A percentile compares a stretch with the other conserved stretches of the same genome.
phyloP scores from a whole-genome alignment of 2,113 vertebrate species.

The Macrotis lagotis region DNA sequence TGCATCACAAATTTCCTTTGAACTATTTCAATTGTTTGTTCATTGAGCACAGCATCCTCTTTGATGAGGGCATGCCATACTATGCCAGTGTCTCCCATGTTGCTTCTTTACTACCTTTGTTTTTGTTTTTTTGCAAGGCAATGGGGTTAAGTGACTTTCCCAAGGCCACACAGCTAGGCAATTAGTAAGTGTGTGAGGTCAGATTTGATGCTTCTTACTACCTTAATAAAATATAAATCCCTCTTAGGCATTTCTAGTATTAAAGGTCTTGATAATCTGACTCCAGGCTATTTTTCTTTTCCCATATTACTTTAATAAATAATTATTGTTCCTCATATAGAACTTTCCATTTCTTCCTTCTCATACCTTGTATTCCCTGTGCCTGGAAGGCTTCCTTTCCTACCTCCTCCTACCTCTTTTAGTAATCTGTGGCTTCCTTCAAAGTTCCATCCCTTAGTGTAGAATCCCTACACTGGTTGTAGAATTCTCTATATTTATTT shows the following conservation, averaged over 20 bases:
- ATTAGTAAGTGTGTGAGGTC: too few species aligned
- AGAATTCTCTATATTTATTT: background rate
- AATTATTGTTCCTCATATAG: background rate
- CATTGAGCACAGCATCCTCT: too few species aligned
- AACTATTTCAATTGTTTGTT: too few species aligned
- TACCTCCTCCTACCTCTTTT: background rate
- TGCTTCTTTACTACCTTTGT: too few species aligned
- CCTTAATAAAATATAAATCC: background rate
- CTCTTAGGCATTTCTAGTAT: background rate
- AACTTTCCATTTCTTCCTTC: background rate
- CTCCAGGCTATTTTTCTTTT: background rate
- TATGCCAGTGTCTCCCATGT: too few species aligned
- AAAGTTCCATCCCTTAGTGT: too few species aligned
- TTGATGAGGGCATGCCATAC: too few species aligned
- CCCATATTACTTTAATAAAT: background rate
- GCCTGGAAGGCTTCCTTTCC: background rate
- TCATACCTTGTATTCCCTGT: background rate
- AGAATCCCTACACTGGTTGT: background rate
- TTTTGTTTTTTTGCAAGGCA: too few species aligned
- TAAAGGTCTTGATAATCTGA: background rate
- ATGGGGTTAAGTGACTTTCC: too few species aligned
- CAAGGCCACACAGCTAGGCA: too few species aligned
- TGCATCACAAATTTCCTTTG: too few species aligned
- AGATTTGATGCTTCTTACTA: background rate
- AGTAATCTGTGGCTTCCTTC: background rate